Base-by-base conservation (phyloP, 2,888 invertebrate species). In the Nemurella pictetii region DNA sequence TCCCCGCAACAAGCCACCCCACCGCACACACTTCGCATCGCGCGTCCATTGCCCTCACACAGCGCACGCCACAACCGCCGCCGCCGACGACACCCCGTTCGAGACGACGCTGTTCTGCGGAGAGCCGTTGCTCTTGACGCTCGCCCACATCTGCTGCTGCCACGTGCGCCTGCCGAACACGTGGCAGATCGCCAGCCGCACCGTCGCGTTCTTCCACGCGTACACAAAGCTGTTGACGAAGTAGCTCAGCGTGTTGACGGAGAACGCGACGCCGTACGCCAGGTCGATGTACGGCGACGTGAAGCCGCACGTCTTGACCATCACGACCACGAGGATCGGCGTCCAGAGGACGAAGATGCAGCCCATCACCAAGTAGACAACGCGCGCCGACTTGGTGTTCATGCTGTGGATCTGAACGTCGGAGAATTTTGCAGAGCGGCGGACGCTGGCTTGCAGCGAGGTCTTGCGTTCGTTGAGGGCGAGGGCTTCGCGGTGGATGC, bases 181-280 rank as follows among this genome's bases (percentile, higher is more conserved):
- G 27, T 84, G 73, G 2, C 28, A 32, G 20, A 83, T 30, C 29
- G 83, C 85, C 30, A 36, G 25, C 78, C 75, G 32, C 5, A 85
- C 84, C 72, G 83, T 83, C 32, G 75, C 26, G 26, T 86, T 86
- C 85, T 82, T 86, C 85, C 85, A 86, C n/a, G 86, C 83, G 73
- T 86, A 86, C 9, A 86, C 78, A 32, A 86, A 81, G 9, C 85
- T 85, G 35, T 86, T 86, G 15, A 86, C 26, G 15, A 86, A 35
- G 30, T 85, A 86, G 32, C 85, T 86, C 4, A 85, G 25, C 35
- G 84, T 85, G 32, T 85, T 30, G 32, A 86, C 74, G 5, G 85
- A 36, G 78, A 86, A 82, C 5, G 82, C 30, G 7, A 84, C 25
- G 20, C 84, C 80, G 77, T 83, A 85, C n/a, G 84, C 32, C 7